A percentile compares a stretch with the other conserved stretches of the same genome.
Evolutionary conservation across 1,140 invertebrate species (phyloP).

Genomic region (Drosophila malerkotliana): DNA sequence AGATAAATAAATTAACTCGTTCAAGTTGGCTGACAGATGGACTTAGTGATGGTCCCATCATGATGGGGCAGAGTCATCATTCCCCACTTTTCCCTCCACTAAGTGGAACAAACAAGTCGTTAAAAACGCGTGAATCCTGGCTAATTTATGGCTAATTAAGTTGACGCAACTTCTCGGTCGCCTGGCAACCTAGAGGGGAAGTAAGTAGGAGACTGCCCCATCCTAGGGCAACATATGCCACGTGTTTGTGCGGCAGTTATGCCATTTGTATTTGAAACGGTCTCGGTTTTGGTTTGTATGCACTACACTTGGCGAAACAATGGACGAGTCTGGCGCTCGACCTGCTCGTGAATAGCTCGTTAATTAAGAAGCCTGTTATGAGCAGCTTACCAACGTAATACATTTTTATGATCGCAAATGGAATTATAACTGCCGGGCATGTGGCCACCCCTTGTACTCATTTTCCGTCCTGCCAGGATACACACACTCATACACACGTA

Average conservation of each 20-base stretch:
- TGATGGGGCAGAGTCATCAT: constrained; percentile 20
- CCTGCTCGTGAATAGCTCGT: constrained; percentile 46
- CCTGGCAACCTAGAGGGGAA: not conserved
- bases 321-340: constrained; percentile 8
- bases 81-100: not conserved
- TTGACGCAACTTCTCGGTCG: constrained; percentile 42
- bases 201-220: not conserved
- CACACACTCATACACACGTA: constrained; percentile 21
- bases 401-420: constrained; percentile 72
- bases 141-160: constrained; percentile 74
- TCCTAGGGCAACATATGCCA: constrained; percentile 39
- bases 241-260: constrained; percentile 40
- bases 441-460: constrained; percentile 19
- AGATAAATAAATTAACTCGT: constrained; percentile 65
- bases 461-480: not conserved
- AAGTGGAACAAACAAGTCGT: constrained; percentile 56
- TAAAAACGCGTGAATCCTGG: constrained; percentile 57
- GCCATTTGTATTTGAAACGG: constrained; percentile 3
- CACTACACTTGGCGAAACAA: constrained; percentile 47
- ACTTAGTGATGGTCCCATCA: constrained; percentile 37
- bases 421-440: constrained; percentile 57
- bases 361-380: constrained; percentile 71
- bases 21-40: constrained; percentile 54
- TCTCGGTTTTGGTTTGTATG: constrained; percentile 13
- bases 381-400: constrained; percentile 62